Evolutionary conservation across 2,888 invertebrate genomes (phyloP), one percentile per base, ranked within the genome.

Genomic region (Phorcus lineatus): DNA sequence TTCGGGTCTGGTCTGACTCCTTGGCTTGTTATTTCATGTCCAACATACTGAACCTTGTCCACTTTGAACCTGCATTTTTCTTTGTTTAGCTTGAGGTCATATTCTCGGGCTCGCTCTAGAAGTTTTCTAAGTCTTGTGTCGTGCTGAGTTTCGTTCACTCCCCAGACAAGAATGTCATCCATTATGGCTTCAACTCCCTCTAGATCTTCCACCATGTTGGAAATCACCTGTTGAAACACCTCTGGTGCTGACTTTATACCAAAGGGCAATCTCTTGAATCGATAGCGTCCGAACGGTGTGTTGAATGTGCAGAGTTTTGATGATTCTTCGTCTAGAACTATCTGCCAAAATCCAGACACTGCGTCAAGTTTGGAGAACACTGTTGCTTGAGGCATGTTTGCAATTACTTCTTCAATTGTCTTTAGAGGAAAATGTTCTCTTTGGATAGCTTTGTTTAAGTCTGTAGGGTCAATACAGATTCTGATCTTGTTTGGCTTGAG

Each of bases 221-320:
- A 28, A 47, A 78, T 78, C 17, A 78, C 54, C 31, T 31, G 40
- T 47, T 78, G 70, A 70, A 70, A 78, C 17, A 78, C 31, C 62
- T 78, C 36, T 24, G 78, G 70, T 11, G 74, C 74, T n/a, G 19
- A 31, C n/a, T 36, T 74, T 36, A 79, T 19, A 17, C 79, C 55
- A 28, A 79, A 74, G n/a, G 67, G 79, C 13, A 74, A 16, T 13
- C 53, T 16, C 55, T 54, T 17, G 54, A 52, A 79, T 11, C 57
- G 19, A 24, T 74, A 55, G n/a, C n/a, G n/a, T 47, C 78, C 67
- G 22, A 66, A 7, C 13, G 52, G 67, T 19, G 67, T 78, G 53
- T 67, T 78, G 19, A 74, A 74, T 28, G 53, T 79, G 17, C 28
- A 31, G 6, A 74, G 55, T n/a, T 19, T 31, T 17, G 28, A 54